A percentile compares a stretch with the other conserved stretches of the same genome.
Conservation (phyloP, 2,888 invertebrate genomes). For the Nebria salina region DNA sequence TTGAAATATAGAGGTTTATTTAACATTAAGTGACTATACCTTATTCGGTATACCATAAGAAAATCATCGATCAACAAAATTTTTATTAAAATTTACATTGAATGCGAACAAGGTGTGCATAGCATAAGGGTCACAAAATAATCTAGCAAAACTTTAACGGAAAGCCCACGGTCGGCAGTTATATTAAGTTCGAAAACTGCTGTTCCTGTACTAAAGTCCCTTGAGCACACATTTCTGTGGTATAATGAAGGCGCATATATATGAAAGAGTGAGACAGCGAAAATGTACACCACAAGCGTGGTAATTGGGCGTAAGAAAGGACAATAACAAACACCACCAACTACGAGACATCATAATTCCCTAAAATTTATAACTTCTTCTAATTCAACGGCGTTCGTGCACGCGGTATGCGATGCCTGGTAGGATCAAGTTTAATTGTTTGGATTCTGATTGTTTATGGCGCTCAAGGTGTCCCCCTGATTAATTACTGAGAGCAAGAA, state of each 20-base stretch:
- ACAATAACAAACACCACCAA: background rate
- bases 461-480: slow-evolving; percentile 32
- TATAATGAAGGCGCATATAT: background rate
- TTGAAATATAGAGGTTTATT: too few species aligned
- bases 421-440: slow-evolving; percentile 36
- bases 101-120: background rate
- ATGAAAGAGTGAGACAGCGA: background rate
- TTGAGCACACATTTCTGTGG: background rate
- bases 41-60: background rate
- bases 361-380: slow-evolving; percentile 38
- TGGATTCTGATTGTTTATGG: slow-evolving; percentile 42
- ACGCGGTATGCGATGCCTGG: slow-evolving; percentile 6
- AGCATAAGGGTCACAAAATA: background rate
- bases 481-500: slow-evolving; percentile 34
- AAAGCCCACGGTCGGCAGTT: background rate
- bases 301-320: slow-evolving; percentile 1
- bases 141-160: background rate
- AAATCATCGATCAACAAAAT: background rate
- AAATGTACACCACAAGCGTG: background rate
- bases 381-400: slow-evolving; percentile 23
- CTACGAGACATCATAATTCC: slow-evolving; percentile 39
- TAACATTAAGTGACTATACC: background rate
- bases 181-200: background rate
- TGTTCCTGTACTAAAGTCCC: slow-evolving; percentile 1
- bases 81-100: background rate